Evolutionary conservation across 2,797 vertebrate genomes (phyloP), one percentile per base, ranked within the genome.

Genomic region (Allobates femoralis): DNA sequence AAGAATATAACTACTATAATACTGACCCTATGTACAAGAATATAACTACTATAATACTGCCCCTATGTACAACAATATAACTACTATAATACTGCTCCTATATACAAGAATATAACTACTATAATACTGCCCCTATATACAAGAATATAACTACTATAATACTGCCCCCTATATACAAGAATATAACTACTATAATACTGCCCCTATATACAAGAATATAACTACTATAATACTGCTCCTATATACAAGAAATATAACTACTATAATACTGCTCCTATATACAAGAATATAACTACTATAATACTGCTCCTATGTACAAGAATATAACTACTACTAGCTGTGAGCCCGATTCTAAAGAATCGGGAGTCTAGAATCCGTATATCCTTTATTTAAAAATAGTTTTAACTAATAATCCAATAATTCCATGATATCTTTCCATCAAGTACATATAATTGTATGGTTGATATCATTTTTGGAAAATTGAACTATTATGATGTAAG

Each of bases 121-220:
- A 67, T 67, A 67, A 67, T 34, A 67, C 64, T 67, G 30, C 18
- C 18, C 62, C 64, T 67, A 67, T 67, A 2, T 67, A 67, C 64
- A 67, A 30, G 30, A 19, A 67, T 67, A 67, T 34, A 67, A 67
- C 14, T 64, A 15, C 26, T 64, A 28, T 60, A 60, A 60, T 60
- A 60, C 58, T 60, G 1, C n/a, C 8, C 14, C 58, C 58, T 60
- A 60, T 26, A 11, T 64, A 64, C 26, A 64, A 28, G 60, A 64
- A 64, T 64, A 64, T 64, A 64, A 28, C 60, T 64, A 64, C n/a
- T 64, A 64, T 64, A 64, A 64, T 64, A 64, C 60, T 28, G 60
- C n/a, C 5, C 60, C 26, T 28, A 28, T 15, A 12, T 64, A 64
- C 26, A 64, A 28, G 60, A 58, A 11, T 0, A 11, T 28, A 34